Conservation (phyloP, 2,888 invertebrate species). For the Leptopilina myrica region DNA sequence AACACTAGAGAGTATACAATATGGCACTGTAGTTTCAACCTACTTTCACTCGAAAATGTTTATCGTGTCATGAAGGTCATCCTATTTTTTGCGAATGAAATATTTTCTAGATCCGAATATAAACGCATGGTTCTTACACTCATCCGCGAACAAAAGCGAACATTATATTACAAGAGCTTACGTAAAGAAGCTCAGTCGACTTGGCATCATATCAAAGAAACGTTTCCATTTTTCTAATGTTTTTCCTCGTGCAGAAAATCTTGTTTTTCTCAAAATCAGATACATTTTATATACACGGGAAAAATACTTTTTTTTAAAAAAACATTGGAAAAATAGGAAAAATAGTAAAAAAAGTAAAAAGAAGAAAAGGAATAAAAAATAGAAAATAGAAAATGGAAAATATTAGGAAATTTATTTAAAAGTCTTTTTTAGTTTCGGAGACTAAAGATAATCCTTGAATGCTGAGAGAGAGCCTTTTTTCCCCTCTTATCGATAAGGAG, state of each 20-base stretch:
- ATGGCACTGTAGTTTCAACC: not conserved
- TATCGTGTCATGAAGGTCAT: conserved; percentile 16
- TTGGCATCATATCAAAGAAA: conserved; percentile 49
- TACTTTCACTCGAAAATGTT: conserved; percentile 13
- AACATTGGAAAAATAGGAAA: too few relatives aligned
- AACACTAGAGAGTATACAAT: too few relatives aligned
- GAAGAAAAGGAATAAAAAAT: too few relatives aligned
- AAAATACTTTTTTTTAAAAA: too few relatives aligned
- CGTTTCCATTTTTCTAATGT: conserved; percentile 35
- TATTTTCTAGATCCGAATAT: conserved; percentile 23
- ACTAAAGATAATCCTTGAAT: too few relatives aligned
- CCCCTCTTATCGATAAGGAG: not conserved
- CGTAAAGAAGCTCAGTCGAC: conserved; percentile 54
- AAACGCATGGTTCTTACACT: conserved; percentile 33
- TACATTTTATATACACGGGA: not conserved
- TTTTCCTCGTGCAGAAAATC: not conserved
- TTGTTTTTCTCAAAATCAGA: conserved; percentile 8
- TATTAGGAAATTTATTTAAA: too few relatives aligned
- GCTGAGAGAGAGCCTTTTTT: not conserved
- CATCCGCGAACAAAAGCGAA: conserved; percentile 1
- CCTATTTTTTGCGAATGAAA: conserved; percentile 14
- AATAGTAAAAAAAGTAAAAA: too few relatives aligned
- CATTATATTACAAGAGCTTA: conserved; percentile 57
- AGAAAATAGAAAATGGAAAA: too few relatives aligned
- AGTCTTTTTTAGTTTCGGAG: too few relatives aligned